Conservation (phyloP, 1,140 invertebrate genomes). For the Sitophilus oryzae region DNA sequence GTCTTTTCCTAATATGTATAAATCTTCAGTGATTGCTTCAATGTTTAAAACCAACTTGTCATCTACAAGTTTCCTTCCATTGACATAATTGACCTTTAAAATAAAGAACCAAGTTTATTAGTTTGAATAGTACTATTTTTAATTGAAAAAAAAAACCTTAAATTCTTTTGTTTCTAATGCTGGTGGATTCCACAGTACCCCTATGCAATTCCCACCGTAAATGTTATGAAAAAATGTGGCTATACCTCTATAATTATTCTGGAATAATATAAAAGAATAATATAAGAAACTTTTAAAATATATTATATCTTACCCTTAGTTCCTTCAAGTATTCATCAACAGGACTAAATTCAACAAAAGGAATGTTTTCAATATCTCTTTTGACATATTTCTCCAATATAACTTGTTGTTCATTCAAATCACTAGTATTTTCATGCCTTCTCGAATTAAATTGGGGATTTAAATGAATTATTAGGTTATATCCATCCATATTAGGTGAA, state of each 20-base stretch:
- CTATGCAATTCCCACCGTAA: slow-evolving; percentile 76
- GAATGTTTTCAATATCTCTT: slow-evolving; percentile 48
- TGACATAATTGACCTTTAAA: slow-evolving; percentile 62
- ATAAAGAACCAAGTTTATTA: too few relatives aligned
- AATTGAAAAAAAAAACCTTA: slow-evolving; percentile 48
- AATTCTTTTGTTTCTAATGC: slow-evolving; percentile 58
- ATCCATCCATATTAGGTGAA: slow-evolving; percentile 59
- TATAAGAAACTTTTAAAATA: neutral
- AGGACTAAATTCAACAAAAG: slow-evolving; percentile 72
- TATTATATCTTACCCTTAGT: slow-evolving; percentile 57
- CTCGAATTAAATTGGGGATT: slow-evolving; percentile 53
- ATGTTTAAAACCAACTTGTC: slow-evolving; percentile 54
- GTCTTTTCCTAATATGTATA: slow-evolving; percentile 59
- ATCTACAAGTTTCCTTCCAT: slow-evolving; percentile 46
- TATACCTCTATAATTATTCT: slow-evolving; percentile 69
- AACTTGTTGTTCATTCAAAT: slow-evolving; percentile 17
- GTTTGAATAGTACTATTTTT: slow-evolving; percentile 66
- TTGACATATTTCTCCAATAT: slow-evolving; percentile 33
- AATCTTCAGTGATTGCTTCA: slow-evolving; percentile 66
- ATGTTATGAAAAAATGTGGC: slow-evolving; percentile 85
- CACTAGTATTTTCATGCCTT: slow-evolving; percentile 41
- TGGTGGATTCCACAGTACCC: slow-evolving; percentile 73
- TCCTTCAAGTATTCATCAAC: slow-evolving; percentile 65
- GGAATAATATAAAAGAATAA: slow-evolving; percentile 34
- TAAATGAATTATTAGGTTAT: slow-evolving; percentile 72